Evolutionary conservation across 2,113 vertebrate species (phyloP), one percentile per base, ranked within the genome.

Genomic region (Aix galericulata): DNA sequence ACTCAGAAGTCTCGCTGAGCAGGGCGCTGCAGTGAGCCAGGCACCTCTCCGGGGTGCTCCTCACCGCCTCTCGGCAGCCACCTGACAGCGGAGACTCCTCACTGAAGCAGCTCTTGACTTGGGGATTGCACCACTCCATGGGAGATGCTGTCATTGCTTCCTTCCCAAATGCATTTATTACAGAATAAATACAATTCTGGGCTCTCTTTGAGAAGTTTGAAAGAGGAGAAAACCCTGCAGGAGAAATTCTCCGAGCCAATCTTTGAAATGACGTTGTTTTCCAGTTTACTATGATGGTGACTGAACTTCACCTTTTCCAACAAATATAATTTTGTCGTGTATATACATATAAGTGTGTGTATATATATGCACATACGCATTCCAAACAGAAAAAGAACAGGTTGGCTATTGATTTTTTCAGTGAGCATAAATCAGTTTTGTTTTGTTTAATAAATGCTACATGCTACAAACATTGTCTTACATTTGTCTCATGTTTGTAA

Each of bases 201-300:
- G 94, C 92, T 92, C 83, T 97, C 93, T 96, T 88, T 94, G 93
- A 81, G 84, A 95, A 94, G 96, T 92, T 86, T 79, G 95, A 94
- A 93, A 95, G 84, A 96, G 95, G 71, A 95, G 84, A 89, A 77
- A 64, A 96, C 91, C 85, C 91, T 92, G 81, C 93, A 88, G 92
- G 90, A 94, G 76, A 88, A 94, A 95, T 96, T 94, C 91, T 97
- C 87, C 2, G 3, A 90, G 88, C 81, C 92, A 94, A 87, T 95
- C 96, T 95, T 95, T 97, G 91, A 95, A 79, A 73, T 85, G 62
- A 50, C 0, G 4, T 73, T 91, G 84, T 97, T 98, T 98, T 97
- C 96, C 96, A 98, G 96, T 97, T 95, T 97, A 97, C 96, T 97
- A 96, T 98, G 97, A 97, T 95, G 95, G 96, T 97, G 96, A 96